Base-by-base conservation (phyloP, 2,113 vertebrate species). In the Taxidea taxus region DNA sequence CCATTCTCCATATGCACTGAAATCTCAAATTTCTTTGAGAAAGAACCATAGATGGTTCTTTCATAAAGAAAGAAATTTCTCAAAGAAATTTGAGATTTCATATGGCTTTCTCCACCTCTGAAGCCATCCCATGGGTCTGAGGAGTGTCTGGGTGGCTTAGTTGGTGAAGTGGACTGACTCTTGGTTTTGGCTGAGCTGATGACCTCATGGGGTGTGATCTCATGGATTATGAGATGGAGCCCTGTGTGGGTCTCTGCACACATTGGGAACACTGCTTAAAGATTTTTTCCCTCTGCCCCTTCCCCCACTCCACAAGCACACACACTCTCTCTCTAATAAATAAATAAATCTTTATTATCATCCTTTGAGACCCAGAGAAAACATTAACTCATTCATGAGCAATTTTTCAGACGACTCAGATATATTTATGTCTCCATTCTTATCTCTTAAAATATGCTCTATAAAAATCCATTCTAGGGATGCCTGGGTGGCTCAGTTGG, bases 31-130 rank as follows among this genome's bases (percentile, higher is more conserved):
- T 54, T 54, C 51, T 54, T 54, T 18, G 51, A 51, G 4, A 51
- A 51, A 54, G 51, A 54, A 18, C n/a, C n/a, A n/a, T n/a, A n/a
- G n/a, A n/a, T n/a, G n/a, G n/a, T n/a, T n/a, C n/a, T n/a, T n/a
- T n/a, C n/a, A n/a, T n/a, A n/a, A n/a, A 51, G 4, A 51, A 51
- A 54, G 51, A 54, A 18, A 18, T 54, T 54, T 47, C 27, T 18
- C 54, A 56, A 56, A 56, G 54, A 56, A 56, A 56, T 21, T 56
- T 56, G 54, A 56, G 54, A 56, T 56, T 21, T 56, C 54, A 1
- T 15, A 10, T 3, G 21, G 4, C 8, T 68, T 27, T 0, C 27
- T 80, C 8, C 16, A 25, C 34, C 1, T 66, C 10, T 10, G 27
- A 1, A 25, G 21, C n/a, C 16, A 9, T 25, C 66, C 11, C 18